Base-by-base conservation (phyloP, 2,113 vertebrate genomes). In the Lontra canadensis region DNA sequence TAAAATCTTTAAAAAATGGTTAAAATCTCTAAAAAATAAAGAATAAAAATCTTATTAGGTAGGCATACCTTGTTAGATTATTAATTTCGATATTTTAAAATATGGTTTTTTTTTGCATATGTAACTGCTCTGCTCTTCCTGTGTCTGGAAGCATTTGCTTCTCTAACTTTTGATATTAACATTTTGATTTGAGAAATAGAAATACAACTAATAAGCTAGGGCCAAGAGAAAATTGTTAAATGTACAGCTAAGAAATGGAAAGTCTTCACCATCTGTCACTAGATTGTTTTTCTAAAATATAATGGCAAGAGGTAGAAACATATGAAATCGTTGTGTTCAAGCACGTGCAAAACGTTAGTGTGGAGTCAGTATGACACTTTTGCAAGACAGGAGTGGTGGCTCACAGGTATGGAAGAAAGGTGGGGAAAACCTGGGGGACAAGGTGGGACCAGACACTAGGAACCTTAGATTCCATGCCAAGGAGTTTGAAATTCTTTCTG, bases 231-330 rank as follows among this genome's bases (percentile, higher is more conserved):
- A 78, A 80, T 83, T 65, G 36, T 74, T 82, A 85, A 83, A 36
- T 96, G 23, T 93, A 61, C 9, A 90, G 26, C 67, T 90, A 88
- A 88, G 84, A 89, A 83, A 90, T 79, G 29, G 84, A 96, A 97
- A 94, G 55, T 31, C 87, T 87, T 88, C 10, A 67, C 89, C 55
- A 96, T 93, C 94, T 88, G 88, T 80, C 73, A 83, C 12, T 52
- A 57, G 90, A 74, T 42, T 94, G 55, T 20, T 93, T 88, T 87
- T 94, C 84, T 94, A 74, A 94, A 88, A 61, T 80, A 67, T 42
- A 79, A 81, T 47, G 55, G 55, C 55, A 61, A 93, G 18, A 81
- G 49, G 9, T 42, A 42, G 84, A 94, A 81, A 84, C 39, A 74
- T 39, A 57, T 31, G 82, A 2, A 11, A 63, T 55, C n/a, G 18